phyloP scores from a whole-genome alignment of 2,797 vertebrate genomes.

The Mionectes olivaceus region DNA sequence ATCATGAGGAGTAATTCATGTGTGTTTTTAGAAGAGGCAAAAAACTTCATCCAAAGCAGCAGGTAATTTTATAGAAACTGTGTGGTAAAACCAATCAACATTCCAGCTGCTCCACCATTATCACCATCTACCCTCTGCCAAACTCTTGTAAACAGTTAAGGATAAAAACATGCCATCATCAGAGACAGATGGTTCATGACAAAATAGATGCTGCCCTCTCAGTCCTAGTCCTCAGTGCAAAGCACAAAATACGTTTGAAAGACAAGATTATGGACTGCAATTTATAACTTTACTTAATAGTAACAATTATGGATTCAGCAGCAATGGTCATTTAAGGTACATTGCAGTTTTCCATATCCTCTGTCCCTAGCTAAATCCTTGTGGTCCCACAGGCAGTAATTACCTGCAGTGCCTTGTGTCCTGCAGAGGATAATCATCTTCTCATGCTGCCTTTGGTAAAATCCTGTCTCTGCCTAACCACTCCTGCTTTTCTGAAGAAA shows the following conservation, averaged over 20 bases:
- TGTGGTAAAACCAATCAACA: background rate
- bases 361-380: background rate
- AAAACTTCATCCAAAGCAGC: background rate
- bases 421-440: conserved; percentile 7
- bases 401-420: background rate
- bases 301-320: background rate
- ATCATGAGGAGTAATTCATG: background rate
- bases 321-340: background rate
- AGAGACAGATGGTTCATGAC: background rate
- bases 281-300: background rate
- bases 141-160: background rate
- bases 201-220: background rate
- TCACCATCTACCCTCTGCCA: background rate
- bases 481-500: background rate
- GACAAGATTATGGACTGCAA: background rate
- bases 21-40: background rate
- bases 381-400: background rate
- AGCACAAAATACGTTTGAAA: conserved; percentile 2
- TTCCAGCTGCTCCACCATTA: background rate
- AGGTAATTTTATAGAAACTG: background rate
- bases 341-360: background rate
- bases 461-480: background rate
- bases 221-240: background rate
- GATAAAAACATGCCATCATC: background rate
- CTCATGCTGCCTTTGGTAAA: background rate